Evolutionary conservation across 1,140 invertebrate genomes (phyloP).

Genomic region (Drosophila athabasca): DNA sequence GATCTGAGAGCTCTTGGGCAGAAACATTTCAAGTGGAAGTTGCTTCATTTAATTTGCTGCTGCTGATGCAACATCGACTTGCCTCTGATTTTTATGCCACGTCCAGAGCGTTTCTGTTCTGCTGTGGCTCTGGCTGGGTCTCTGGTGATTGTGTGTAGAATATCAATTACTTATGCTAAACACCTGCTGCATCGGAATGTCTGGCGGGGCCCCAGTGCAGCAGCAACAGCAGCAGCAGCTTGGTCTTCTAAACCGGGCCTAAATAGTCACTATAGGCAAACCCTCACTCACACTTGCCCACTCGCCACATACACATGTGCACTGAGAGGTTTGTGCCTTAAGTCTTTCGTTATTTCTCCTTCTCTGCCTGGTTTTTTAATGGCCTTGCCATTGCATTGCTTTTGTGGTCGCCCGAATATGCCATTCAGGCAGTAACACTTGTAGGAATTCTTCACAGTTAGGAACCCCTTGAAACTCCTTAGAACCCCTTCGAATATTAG

Average conservation of each 20-base stretch:
- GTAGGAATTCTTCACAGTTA: too few relatives aligned
- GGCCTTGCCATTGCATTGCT: constrained; percentile 37
- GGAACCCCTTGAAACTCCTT: too few relatives aligned
- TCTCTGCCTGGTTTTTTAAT: constrained; percentile 49
- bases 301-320: neutral
- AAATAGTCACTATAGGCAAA: constrained; percentile 45
- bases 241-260: constrained; percentile 74
- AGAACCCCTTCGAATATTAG: too few relatives aligned
- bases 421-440: neutral
- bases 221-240: neutral
- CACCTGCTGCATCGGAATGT: constrained; percentile 83
- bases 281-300: constrained; percentile 6
- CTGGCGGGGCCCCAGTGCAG: constrained; percentile 49
- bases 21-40: constrained; percentile 19
- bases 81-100: constrained; percentile 34
- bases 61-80: constrained; percentile 11
- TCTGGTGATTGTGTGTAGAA: constrained; percentile 78
- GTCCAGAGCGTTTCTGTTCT: constrained; percentile 18
- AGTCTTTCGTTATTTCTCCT: constrained; percentile 64
- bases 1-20: neutral
- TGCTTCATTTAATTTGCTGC: constrained; percentile 59
- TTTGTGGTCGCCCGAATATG: neutral
- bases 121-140: constrained; percentile 14
- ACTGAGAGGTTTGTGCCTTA: constrained; percentile 69
- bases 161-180: constrained; percentile 84